Percentiles rank a stretch among this genome's conserved stretches.
These are phyloP conservation scores for Pseudomyrmex concolor DNA, from an alignment of 1,140 invertebrate genomes.

Conservation along the genomic window DNA sequence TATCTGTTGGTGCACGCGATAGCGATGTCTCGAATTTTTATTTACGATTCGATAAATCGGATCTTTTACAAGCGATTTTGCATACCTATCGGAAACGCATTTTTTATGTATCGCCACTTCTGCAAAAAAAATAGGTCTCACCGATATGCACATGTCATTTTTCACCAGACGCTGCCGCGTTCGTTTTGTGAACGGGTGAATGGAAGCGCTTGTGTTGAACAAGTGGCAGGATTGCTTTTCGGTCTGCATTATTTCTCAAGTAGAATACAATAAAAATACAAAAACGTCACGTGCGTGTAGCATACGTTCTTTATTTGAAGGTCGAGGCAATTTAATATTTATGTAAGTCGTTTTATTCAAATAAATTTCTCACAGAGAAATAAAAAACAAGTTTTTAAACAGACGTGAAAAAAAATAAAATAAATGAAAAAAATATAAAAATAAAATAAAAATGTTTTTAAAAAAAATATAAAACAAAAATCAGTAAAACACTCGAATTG, in stretches of 20 bases:
- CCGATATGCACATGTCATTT: not conserved
- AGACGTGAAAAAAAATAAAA: too few relatives aligned
- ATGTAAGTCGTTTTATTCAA: too few relatives aligned
- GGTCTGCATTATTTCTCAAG: not conserved
- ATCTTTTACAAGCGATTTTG: not conserved
- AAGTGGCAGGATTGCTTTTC: not conserved
- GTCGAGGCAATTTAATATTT: too few relatives aligned
- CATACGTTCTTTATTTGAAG: not conserved
- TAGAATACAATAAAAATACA: not conserved
- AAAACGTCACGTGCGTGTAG: not conserved
- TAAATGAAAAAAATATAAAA: too few relatives aligned
- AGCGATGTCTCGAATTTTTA: not conserved
- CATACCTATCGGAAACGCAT: not conserved
- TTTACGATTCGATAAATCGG: constrained; percentile 6
- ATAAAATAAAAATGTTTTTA: too few relatives aligned
- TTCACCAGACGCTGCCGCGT: not conserved
- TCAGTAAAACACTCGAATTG: not conserved
- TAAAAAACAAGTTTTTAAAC: too few relatives aligned
- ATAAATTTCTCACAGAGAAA: too few relatives aligned
- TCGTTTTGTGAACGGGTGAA: constrained; percentile 6
- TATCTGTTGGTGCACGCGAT: not conserved
- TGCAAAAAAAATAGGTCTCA: not conserved
- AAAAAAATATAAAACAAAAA: not conserved
- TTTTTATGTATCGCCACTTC: not conserved
- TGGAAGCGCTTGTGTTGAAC: not conserved